Evolutionary conservation across 2,888 invertebrate genomes (phyloP).

Genomic region (Tinea semifulvella): DNA sequence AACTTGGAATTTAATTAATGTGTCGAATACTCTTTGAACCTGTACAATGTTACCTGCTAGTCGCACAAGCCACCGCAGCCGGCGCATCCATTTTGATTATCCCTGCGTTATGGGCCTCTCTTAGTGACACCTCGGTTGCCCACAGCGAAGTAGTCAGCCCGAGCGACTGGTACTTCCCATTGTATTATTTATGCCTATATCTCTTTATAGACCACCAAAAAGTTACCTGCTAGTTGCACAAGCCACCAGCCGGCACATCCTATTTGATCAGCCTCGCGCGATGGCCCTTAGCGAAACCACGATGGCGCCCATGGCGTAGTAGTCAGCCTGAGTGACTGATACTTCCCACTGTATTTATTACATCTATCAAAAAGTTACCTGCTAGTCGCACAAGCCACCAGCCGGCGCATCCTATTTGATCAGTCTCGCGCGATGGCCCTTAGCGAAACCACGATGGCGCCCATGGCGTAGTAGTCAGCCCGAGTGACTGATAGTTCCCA

Average conservation of each 20-base stretch:
- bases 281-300: constrained; percentile 93
- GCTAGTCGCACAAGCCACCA: constrained; percentile 95
- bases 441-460: constrained; percentile 89
- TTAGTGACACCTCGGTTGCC: constrained; percentile 91
- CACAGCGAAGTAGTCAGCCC: constrained; percentile 93
- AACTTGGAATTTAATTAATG: no score
- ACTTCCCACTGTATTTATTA: constrained; percentile 79
- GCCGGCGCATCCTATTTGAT: constrained; percentile 92
- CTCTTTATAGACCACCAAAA: no score
- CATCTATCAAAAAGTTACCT: no score
- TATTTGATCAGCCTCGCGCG: constrained; percentile 87
- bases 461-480: constrained; percentile 93
- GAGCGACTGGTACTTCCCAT: no score
- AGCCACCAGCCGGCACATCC: constrained; percentile 98
- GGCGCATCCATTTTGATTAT: constrained; percentile 91
- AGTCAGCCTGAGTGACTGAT: constrained; percentile 91
- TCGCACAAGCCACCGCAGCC: constrained; percentile 97
- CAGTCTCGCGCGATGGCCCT: constrained; percentile 89
- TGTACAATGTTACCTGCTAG: constrained; percentile 81
- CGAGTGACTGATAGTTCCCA: no score
- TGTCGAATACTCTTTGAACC: no score
- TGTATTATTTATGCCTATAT: no score
- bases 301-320: constrained; percentile 88
- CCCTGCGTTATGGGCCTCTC: constrained; percentile 90
- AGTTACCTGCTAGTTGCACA: constrained; percentile 80